Evolutionary conservation across 2,888 invertebrate species (phyloP).

Genomic region (Psylliodes chrysocephalus): DNA sequence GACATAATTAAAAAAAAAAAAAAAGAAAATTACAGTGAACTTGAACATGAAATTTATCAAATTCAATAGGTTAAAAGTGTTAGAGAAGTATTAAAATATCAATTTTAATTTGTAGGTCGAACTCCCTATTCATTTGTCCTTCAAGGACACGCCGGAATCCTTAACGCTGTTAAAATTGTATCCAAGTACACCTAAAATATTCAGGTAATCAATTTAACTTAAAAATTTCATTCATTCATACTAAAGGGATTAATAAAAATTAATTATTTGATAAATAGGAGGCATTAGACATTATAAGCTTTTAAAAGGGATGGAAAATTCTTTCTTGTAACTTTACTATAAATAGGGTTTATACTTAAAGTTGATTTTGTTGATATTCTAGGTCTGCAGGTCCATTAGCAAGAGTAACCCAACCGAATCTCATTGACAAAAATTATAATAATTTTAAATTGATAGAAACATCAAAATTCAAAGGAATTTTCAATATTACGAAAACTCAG

Average conservation of each 20-base stretch:
- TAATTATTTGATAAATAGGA: not conserved
- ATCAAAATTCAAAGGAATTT: constrained; percentile 54
- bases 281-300: not conserved
- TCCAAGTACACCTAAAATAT: constrained; percentile 50
- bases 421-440: constrained; percentile 43
- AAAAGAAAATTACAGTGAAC: too few species aligned
- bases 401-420: constrained; percentile 64
- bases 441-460: constrained; percentile 45
- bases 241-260: not conserved
- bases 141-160: constrained; percentile 42
- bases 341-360: not conserved
- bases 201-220: constrained; percentile 48
- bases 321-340: too few species aligned
- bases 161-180: constrained; percentile 44
- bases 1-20: too few species aligned
- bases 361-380: constrained; percentile 43
- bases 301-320: not conserved
- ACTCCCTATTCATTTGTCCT: constrained; percentile 46
- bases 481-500: constrained; percentile 66
- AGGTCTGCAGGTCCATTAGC: constrained; percentile 65
- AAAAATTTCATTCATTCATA: not conserved
- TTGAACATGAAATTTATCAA: too few species aligned
- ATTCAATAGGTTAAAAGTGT: too few species aligned
- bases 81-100: too few species aligned
- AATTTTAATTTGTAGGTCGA: constrained; percentile 43